A percentile compares a stretch with the other conserved stretches of the same genome.
phyloP scores from a whole-genome alignment of 1,140 invertebrate genomes.

The Protaetia brevitarsis region DNA sequence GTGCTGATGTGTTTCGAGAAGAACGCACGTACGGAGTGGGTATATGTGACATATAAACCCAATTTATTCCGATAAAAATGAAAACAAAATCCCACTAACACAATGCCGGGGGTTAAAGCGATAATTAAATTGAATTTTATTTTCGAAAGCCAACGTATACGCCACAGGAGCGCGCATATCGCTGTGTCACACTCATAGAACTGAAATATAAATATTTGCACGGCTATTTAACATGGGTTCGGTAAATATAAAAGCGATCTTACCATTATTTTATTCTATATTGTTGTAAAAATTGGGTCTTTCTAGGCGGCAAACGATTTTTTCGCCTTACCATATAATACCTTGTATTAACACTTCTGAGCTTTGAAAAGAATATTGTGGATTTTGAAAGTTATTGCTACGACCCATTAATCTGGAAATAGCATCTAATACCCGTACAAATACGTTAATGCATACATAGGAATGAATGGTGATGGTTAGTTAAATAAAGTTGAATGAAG shows the following conservation, averaged over 20 bases:
- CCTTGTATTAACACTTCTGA: background rate
- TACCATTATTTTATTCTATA: too few relatives aligned
- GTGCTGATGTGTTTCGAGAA: too few relatives aligned
- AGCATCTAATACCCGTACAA: too few relatives aligned
- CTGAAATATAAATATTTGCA: background rate
- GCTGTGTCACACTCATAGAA: conserved; percentile 2
- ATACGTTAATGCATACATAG: too few relatives aligned
- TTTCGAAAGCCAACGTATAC: background rate
- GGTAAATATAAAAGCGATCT: background rate
- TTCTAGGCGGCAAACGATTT: too few relatives aligned
- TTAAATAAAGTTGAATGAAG: too few relatives aligned
- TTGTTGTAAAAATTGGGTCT: too few relatives aligned
- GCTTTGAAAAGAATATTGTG: background rate
- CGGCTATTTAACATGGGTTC: background rate
- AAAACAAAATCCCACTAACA: background rate
- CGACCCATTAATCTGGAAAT: too few relatives aligned
- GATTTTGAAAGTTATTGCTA: conserved; percentile 4
- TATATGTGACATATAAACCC: background rate
- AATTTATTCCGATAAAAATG: background rate
- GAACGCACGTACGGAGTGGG: background rate
- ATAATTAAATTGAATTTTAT: background rate
- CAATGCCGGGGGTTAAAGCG: background rate
- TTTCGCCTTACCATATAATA: too few relatives aligned
- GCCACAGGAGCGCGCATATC: background rate
- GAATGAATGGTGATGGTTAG: too few relatives aligned